Evolutionary conservation across 2,113 vertebrate species (phyloP), one percentile per base, ranked within the genome.

Genomic region (Malurus cyaneus): DNA sequence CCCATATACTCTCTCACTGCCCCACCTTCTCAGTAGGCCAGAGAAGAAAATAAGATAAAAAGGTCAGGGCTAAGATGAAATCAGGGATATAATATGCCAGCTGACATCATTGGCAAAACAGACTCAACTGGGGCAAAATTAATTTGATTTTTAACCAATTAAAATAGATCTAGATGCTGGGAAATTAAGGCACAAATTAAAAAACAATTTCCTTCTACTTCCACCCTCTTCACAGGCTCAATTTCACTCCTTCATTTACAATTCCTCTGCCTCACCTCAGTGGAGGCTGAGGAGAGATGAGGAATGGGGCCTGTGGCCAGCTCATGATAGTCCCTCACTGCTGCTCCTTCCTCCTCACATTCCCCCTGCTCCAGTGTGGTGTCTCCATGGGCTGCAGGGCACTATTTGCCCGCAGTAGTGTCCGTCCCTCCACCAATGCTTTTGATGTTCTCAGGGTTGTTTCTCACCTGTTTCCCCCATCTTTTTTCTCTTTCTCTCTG

Each of bases 241-340:
- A 1, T 25, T 53, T 76, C 18, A 64, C 7, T 67, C 21, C 17
- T 69, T 41, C 0, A 0, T 41, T 80, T 4, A 2, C 5, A 36
- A 0, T 7, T 77, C 9, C 6, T 57, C n/a, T 50, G 6, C 8
- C 4, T 74, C 12, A 14, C 28, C 14, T 47, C 17, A 36, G 2
- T 8, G 8, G 36, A 62, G 16, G 1, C 4, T 3, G 3, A 7
- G 25, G 28, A 12, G 7, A 5, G 4, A 41, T 56, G 39, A 6
- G 16, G 18, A 89, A 60, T 9, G 6, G 14, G 8, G 2, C 4
- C 12, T 73, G 9, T 4, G 3, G 6, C 4, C 12, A 36, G 16
- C 13, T 59, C 16, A 9, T 15, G 44, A 34, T 9, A 50, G 6
- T 6, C 41, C 2, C 14, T 54, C 11, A 29, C 54, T 31, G 10